Base-by-base conservation (phyloP, 2,888 invertebrate genomes). In the Thereva unica region DNA sequence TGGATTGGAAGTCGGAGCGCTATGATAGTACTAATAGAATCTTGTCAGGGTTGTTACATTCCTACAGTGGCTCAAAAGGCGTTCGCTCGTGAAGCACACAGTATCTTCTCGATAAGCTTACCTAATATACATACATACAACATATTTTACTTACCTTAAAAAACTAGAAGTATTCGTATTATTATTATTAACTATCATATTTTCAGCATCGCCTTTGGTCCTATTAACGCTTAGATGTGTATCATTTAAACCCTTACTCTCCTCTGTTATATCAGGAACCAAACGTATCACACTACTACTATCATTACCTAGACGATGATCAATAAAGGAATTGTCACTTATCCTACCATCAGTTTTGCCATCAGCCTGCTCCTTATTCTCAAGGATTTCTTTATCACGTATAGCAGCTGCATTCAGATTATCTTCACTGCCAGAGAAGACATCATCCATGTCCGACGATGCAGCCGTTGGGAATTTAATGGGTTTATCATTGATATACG, bases 391-490 rank as follows among this genome's bases (percentile, higher is more conserved):
- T 9, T 45, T 64, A 45, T 54, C 64, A 38, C 64, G 64, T 6
- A 55, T 45, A 34, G 66, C 54, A 38, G 54, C 57, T 45, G 50
- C 12, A 57, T 50, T 66, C 38, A 61, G 8, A 42, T 76, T 67
- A 77, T 76, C 67, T 71, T 75, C 3, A 35, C 59, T 40, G 44
- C 69, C n/a, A 61, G 65, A 38, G 72, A 76, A 59, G 68, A 72
- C 4, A 72, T 74, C 64, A 72, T 76, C 50, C 70, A 72, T 64
- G 73, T 76, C 57, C 71, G 72, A 71, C 71, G 75, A 44, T 66
- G 68, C 71, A 67, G 74, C 64, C 67, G 73, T 45, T 63, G 73
- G 70, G 54, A 70, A 50, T 50, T 68, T 68, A 40, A 67, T 49
- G 52, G 67, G 59, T 53, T 66, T 67, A 2, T 68, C 64, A n/a